These are phyloP conservation scores for Acronicta alni DNA, from an alignment of 2,888 invertebrate genomes.

Conservation along the genomic window DNA sequence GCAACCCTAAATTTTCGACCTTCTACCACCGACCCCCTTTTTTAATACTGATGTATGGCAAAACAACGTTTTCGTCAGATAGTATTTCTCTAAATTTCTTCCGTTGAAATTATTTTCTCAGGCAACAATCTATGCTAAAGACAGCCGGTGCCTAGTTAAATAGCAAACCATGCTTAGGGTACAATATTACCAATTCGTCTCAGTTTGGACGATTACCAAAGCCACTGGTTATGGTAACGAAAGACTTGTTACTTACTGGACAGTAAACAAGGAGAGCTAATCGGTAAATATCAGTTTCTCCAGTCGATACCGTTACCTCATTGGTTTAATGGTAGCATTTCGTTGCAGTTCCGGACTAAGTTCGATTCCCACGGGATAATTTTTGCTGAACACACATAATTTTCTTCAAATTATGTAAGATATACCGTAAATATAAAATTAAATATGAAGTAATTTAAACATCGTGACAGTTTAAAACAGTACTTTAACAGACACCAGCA, in stretches of 20 bases:
- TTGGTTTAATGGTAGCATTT: conserved; percentile 28
- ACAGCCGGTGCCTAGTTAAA: conserved; percentile 29
- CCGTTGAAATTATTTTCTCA: conserved; percentile 29
- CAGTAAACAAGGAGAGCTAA: conserved; percentile 45
- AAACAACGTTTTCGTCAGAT: too few species aligned
- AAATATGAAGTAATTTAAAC: too few species aligned
- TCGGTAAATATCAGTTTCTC: conserved; percentile 37
- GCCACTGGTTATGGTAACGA: conserved; percentile 46
- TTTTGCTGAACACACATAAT: too few species aligned
- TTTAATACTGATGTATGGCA: too few species aligned
- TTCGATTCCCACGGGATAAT: neutral
- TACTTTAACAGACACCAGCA: too few species aligned
- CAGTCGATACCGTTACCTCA: conserved; percentile 18
- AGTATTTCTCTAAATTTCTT: too few species aligned
- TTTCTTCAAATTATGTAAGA: too few species aligned
- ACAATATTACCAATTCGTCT: conserved; percentile 51
- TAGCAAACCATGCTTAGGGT: conserved; percentile 10
- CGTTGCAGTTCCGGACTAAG: neutral
- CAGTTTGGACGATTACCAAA: conserved; percentile 40
- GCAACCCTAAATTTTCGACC: too few species aligned
- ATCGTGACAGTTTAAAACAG: too few species aligned
- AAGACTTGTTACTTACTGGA: conserved; percentile 39
- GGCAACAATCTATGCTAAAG: conserved; percentile 19
- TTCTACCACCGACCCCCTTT: too few species aligned
- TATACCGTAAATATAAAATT: too few species aligned